Evolutionary conservation across 1,140 invertebrate genomes (phyloP), one percentile per base, ranked within the genome.

Genomic region (Drosophila watanabei): DNA sequence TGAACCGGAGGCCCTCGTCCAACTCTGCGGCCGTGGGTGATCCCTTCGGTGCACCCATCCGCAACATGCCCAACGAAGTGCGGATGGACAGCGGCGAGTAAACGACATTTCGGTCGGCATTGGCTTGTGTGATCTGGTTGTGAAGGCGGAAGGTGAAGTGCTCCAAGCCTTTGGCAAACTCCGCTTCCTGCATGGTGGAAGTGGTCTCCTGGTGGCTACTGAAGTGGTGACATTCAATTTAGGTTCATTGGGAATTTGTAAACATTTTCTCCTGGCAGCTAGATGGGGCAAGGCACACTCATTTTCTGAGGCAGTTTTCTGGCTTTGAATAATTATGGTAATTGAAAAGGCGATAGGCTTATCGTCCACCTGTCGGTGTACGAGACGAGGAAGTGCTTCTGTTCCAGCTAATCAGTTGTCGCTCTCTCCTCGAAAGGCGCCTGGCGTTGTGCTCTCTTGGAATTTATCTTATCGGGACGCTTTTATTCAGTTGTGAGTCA

Each of bases 21-120:
- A 96, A 89, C 84, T 95, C 93, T 11, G 90, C 58, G 30, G 93
- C 92, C 0, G 96, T 96, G 10, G 92, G 77, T 10, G 94, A 94
- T 1, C 9, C 62, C 14, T 65, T 94, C 41, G 70, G 72, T 7
- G 95, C 93, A 3, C 95, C 96, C 64, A 93, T 92, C 6, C 92
- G 92, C 13, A 93, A 76, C 90, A 94, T 89, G 13, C 89, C 92
- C 0, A 91, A 75, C 28, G 93, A 91, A 16, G 80, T 82, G 66
- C 94, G 93, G 24, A 93, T 83, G 48, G 93, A 94, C 6, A 94
- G 75, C 1, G 94, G 94, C 0, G 94, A 94, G 60, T 92, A 93
- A 28, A 94, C 88, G 6, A 94, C 72, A 78, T 94, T 94, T 11
- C 37, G 58, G 39, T 80, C 56, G 13, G 76, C 39, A 65, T 62